phyloP scores from a whole-genome alignment of 2,888 invertebrate species.

The Ophioninae sp. region DNA sequence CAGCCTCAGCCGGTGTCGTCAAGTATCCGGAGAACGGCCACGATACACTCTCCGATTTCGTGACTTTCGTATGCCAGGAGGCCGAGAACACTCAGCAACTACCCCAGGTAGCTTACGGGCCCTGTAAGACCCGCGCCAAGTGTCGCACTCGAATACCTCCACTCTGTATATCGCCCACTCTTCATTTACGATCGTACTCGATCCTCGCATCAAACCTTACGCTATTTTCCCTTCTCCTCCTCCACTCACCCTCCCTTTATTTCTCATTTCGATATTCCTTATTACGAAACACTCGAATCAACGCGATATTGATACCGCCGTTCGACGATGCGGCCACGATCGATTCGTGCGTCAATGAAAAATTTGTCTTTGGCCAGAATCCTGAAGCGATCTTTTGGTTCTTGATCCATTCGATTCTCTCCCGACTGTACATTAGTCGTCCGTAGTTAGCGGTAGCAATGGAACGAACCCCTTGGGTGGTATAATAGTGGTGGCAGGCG shows the following conservation, averaged over 20 bases:
- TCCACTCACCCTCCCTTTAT: neutral
- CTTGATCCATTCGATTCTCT: neutral
- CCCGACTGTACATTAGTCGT: neutral
- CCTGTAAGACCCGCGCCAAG: conserved; percentile 58
- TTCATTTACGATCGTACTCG: neutral
- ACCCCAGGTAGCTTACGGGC: conserved; percentile 85
- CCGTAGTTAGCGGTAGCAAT: conserved; percentile 3
- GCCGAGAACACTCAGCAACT: conserved; percentile 90
- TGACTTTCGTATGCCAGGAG: conserved; percentile 98
- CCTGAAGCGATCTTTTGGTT: neutral
- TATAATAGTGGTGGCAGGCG: conserved; percentile 45
- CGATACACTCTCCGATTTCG: conserved; percentile 97
- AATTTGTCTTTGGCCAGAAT: neutral
- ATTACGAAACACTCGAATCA: neutral
- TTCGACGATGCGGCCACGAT: too few relatives aligned
- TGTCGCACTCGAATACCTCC: conserved; percentile 53
- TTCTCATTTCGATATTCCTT: conserved; percentile 1
- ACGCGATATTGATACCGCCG: neutral
- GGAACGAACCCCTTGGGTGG: conserved; percentile 7
- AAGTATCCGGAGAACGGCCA: conserved; percentile 93
- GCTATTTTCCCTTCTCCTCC: neutral
- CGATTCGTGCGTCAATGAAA: neutral
- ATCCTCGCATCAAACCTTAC: neutral
- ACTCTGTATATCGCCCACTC: conserved; percentile 39
- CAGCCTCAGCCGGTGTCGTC: conserved; percentile 80